Base-by-base conservation (phyloP, 2,113 vertebrate species). In the Ancistrus triradiatus region DNA sequence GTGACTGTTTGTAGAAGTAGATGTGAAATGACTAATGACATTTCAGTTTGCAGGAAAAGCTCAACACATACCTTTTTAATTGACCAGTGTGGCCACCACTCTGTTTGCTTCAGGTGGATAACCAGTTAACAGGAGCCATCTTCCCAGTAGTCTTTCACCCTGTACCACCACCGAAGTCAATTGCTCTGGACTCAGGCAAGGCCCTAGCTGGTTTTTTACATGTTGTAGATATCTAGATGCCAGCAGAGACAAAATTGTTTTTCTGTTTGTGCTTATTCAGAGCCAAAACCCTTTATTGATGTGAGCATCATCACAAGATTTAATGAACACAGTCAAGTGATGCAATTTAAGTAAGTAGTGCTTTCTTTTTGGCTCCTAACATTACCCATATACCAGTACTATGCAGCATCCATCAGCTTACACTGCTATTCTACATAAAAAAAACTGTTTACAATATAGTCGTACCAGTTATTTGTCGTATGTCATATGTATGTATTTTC, bases 271-370 rank as follows among this genome's bases (percentile, higher is more conserved):
- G 70, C 55, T 62, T 28, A 68, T 72, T 74, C 77, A 99, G 95
- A 99, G 51, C 96, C 96, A 2, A 97, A 92, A 70, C 94, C 96
- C 0, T 98, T 99, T 71, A 89, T 97, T 40, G 96, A 99, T n/a
- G 74, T 97, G 62, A 95, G 94, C 31, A 19, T 98, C 80, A 97
- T 99, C 78, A 96, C 90, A 63, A 87, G 95, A 70, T 98, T 96
- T 77, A 98, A 98, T 15, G 89, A 95, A 49, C 94, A 95, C 84
- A 99, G 93, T 79, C 90, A 86, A 83, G 90, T 99, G 22, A 87
- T 91, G 78, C 95, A 98, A 64, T 92, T 99, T 87, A 98, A 98
- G 96, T 98, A 80, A 92, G 95, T 90, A 60, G 18, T 31, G 3
- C 3, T 31, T 31, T 7, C 7, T 3, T 7, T 31, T 3, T 31